Percentiles rank a stretch among this genome's conserved stretches.
Evolutionary conservation across 1,140 invertebrate species (phyloP).

Genomic region (Cylas formicarius): DNA sequence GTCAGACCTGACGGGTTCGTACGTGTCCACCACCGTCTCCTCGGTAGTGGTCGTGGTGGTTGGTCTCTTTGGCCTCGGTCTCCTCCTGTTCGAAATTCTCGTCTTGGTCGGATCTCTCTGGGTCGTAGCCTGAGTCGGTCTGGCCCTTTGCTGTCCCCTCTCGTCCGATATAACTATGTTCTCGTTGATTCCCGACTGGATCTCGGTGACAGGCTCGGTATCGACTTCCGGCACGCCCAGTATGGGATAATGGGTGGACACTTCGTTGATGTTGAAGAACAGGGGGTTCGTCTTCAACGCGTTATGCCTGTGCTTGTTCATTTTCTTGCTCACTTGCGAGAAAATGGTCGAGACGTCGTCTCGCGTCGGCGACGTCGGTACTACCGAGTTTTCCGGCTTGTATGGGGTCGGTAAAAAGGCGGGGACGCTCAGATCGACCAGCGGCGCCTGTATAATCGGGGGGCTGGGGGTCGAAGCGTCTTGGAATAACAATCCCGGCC

Average conservation of each 20-base stretch:
- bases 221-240: constrained; percentile 29
- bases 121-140: constrained; percentile 17
- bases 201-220: constrained; percentile 16
- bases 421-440: constrained; percentile 24
- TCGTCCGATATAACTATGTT: constrained; percentile 22
- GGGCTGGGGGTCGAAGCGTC: neutral
- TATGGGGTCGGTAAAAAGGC: constrained; percentile 40
- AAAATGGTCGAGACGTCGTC: constrained; percentile 38
- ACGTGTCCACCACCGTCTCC: constrained; percentile 24
- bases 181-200: constrained; percentile 8
- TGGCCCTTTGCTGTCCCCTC: constrained; percentile 8
- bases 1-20: constrained; percentile 25
- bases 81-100: constrained; percentile 26
- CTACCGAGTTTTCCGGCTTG: constrained; percentile 25
- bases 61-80: constrained; percentile 25
- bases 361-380: constrained; percentile 37
- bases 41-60: constrained; percentile 30
- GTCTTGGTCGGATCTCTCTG: constrained; percentile 24
- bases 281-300: constrained; percentile 22
- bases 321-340: constrained; percentile 28
- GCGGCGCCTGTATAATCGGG: constrained; percentile 10
- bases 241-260: constrained; percentile 41
- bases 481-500: constrained; percentile 15
- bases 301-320: constrained; percentile 22
- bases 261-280: constrained; percentile 40